A percentile compares a stretch with the other conserved stretches of the same genome.
Conservation (phyloP, 1,140 invertebrate species). For the Olivierus martensii region DNA sequence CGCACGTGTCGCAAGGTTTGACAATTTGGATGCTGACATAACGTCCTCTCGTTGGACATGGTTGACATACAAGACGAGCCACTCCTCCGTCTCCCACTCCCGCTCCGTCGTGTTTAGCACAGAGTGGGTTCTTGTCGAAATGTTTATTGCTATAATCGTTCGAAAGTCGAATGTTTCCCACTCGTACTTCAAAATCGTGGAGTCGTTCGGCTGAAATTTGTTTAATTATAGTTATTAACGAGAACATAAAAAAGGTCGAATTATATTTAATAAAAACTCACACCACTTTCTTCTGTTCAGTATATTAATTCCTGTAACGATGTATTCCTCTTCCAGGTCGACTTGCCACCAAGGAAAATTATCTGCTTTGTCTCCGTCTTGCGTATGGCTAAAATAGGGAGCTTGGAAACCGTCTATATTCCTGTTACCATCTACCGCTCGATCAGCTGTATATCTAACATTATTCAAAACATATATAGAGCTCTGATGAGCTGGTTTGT, state of each 20-base stretch:
- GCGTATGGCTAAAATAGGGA: conserved; percentile 20
- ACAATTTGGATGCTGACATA: conserved; percentile 20
- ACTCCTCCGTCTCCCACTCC: conserved; percentile 14
- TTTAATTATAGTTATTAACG: no score
- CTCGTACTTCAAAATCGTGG: conserved; percentile 19
- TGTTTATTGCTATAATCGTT: conserved; percentile 15
- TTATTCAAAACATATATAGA: conserved; percentile 20
- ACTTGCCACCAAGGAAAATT: conserved; percentile 20
- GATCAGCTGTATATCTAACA: conserved; percentile 17
- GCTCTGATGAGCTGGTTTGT: conserved; percentile 18
- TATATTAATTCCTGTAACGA: conserved; percentile 16
- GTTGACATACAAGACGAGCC: conserved; percentile 14
- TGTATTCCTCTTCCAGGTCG: conserved; percentile 16
- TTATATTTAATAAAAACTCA: conserved; percentile 1
- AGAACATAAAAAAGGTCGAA: no score
- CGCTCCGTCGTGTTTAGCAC: conserved; percentile 12
- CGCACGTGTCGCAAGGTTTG: conserved; percentile 16
- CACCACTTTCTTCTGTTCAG: conserved; percentile 20
- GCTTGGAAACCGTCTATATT: conserved; percentile 17
- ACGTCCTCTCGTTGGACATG: conserved; percentile 15
- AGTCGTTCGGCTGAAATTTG: conserved; percentile 18
- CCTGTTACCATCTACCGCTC: conserved; percentile 17
- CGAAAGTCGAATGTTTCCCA: conserved; percentile 13
- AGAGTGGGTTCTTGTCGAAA: conserved; percentile 16
- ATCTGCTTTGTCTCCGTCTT: conserved; percentile 15